Conservation (phyloP, 35 echinoderm and acorn worm species). For the Chiridota heheva region DNA sequence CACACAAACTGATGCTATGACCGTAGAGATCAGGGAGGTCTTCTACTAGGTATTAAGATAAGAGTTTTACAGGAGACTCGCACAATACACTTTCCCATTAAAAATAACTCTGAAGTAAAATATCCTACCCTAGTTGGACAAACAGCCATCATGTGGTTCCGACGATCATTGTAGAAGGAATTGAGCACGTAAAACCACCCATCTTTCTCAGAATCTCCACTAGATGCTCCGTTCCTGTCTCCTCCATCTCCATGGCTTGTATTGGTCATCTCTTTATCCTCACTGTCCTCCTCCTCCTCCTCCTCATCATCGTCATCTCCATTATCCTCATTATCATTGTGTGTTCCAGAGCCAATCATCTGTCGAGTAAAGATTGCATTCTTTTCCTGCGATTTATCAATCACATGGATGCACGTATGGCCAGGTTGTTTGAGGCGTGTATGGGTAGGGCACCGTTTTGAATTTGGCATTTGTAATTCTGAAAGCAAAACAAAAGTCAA, state of each 20-base stretch:
- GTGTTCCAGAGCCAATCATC: not conserved
- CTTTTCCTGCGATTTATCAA: not conserved
- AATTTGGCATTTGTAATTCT: no score
- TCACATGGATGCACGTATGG: slow-evolving; percentile 34
- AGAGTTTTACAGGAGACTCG: no score
- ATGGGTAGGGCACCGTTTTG: no score
- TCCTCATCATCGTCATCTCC: slow-evolving; percentile 30
- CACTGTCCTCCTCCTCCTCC: slow-evolving; percentile 39
- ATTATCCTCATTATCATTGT: not conserved
- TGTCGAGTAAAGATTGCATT: not conserved
- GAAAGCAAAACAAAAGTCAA: no score
- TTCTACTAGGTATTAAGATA: no score
- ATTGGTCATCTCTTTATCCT: slow-evolving; percentile 20
- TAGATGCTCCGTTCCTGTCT: not conserved
- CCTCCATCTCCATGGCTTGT: slow-evolving; percentile 1
- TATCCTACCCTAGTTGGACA: slow-evolving; percentile 3
- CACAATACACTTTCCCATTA: no score
- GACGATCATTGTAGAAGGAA: slow-evolving; percentile 7
- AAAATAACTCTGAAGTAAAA: no score
- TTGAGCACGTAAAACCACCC: slow-evolving; percentile 17
- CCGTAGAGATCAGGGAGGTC: no score
- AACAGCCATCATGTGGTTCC: slow-evolving; percentile 30
- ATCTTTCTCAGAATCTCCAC: not conserved
- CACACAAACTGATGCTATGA: no score
- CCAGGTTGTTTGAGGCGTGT: slow-evolving; percentile 24